Evolutionary conservation across 2,888 invertebrate species (phyloP), one percentile per base, ranked within the genome.

Genomic region (Choreutis nemorana): DNA sequence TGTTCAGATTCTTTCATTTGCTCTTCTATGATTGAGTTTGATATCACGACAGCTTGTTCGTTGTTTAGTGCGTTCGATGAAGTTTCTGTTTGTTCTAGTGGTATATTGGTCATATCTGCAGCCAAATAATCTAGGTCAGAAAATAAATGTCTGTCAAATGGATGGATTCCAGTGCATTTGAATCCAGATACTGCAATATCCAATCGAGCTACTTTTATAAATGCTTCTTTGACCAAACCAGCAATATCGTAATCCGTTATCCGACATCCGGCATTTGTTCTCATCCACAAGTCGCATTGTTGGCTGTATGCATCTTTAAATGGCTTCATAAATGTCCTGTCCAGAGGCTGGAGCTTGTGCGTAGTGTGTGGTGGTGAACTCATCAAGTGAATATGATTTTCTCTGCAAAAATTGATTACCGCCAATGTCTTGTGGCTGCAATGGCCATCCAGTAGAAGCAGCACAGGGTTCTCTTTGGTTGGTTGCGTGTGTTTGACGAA

Each of bases 261-360:
- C 23, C 39, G 31, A 26, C 23, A 20, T 26, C 40, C 39, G 28
- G 40, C 31, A 33, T 44, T 41, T 30, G 35, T 18, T 36, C 39
- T 36, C 32, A 42, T 41, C 37, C 37, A 41, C 28, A 35, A 1
- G 8, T 30, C 38, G 18, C 40, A 39, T 34, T 15, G 33, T 13
- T 41, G 26, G 25, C 23, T 33, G 13, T 36, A 39, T 12, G 39
- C 38, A 34, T 37, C 29, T 32, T 45, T 45, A 25, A 45, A 40
- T 8, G 44, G 42, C 25, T 39, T 41, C 40, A 44, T 42, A 26
- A 44, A 42, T 22, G 41, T 28, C 13, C 41, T 35, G 29, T 48
- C 44, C 18, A 43, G 30, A 6, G 41, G 45, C 25, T 45, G 42
- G 4, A 48, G 37, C 25, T 42, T 41, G n/a, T n/a, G n/a, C n/a